Conservation (phyloP, 2,113 vertebrate species). For the Pseudorhombus dupliciocellatus region DNA sequence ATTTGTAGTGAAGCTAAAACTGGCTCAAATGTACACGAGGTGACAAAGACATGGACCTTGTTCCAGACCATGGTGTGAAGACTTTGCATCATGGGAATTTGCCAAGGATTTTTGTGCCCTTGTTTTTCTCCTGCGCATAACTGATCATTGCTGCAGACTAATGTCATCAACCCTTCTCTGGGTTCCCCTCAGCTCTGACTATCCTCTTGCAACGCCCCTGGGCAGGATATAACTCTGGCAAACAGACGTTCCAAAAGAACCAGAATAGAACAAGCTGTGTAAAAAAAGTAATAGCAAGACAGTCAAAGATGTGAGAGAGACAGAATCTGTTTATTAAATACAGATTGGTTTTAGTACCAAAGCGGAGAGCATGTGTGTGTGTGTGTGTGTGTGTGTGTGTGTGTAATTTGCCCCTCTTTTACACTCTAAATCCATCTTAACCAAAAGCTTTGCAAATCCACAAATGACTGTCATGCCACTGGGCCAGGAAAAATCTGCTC, state of each 20-base stretch:
- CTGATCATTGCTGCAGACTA: too few relatives aligned
- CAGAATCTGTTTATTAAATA: slow-evolving; percentile 2
- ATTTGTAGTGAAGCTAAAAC: too few relatives aligned
- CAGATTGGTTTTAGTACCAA: slow-evolving; percentile 1
- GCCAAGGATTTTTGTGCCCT: too few relatives aligned
- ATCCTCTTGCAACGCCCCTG: not conserved
- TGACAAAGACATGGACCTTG: too few relatives aligned
- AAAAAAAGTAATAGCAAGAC: slow-evolving; percentile 3
- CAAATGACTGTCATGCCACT: slow-evolving; percentile 17
- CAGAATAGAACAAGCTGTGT: not conserved
- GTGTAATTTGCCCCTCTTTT: slow-evolving; percentile 4
- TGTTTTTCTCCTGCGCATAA: too few relatives aligned
- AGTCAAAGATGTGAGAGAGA: not conserved
- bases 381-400: too few relatives aligned
- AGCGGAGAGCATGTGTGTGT: not conserved
- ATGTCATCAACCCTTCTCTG: too few relatives aligned
- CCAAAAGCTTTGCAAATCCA: slow-evolving; percentile 37
- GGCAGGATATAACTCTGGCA: slow-evolving; percentile 2
- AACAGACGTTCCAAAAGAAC: slow-evolving; percentile 1
- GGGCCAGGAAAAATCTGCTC: slow-evolving; percentile 53
- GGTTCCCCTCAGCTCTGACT: not conserved
- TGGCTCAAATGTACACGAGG: too few relatives aligned
- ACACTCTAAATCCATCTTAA: slow-evolving; percentile 23
- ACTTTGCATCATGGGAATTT: too few relatives aligned
- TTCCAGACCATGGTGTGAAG: too few relatives aligned